Evolutionary conservation across 2,113 vertebrate genomes (phyloP), one percentile per base, ranked within the genome.

Genomic region (Trematomus loennbergii): DNA sequence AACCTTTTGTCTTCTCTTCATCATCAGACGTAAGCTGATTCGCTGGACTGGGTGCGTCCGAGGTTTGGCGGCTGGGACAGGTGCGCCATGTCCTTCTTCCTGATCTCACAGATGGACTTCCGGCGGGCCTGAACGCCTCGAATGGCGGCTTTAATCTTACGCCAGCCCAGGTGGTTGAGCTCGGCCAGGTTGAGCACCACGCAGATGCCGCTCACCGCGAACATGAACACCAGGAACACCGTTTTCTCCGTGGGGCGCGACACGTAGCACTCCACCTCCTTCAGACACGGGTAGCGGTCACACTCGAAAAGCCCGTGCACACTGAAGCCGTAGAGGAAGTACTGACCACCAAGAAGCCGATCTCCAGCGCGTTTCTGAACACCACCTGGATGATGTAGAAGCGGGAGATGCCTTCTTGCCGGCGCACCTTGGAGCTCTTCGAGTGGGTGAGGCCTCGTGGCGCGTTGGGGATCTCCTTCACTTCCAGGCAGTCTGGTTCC

Each of bases 321-420:
- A 5, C 91, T 94, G 70, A 97, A 97, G 0, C 97, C 97, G 3
- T 97, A 97, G 36, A 40, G 36, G 36, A 40, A 40, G 36, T 40
- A 40, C 7, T 40, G 36, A 8, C 36, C 5, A 0, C 96, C 49
- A 97, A 55, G 75, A 97, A 97, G 0, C 96, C 96, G 5, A 97
- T 97, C 88, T 97, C 97, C 77, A 97, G 84, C 0, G 95, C 96
- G 22, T 97, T 97, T 0, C 97, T 89, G 85, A 97, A 97, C n/a
- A 97, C 96, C 67, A 97, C 97, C 83, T 97, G 97, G 65, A 97
- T 96, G 61, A 97, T 95, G 85, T 97, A 97, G 22, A 97, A 97
- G 0, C 97, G 94, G 0, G 97, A 97, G 75, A 97, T 97, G 0
- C 96, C 96, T 67, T 97, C 96, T 75, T 97, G 96, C 0, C 95